Evolutionary conservation across 2,888 invertebrate species (phyloP).

Genomic region (Macaria notata): DNA sequence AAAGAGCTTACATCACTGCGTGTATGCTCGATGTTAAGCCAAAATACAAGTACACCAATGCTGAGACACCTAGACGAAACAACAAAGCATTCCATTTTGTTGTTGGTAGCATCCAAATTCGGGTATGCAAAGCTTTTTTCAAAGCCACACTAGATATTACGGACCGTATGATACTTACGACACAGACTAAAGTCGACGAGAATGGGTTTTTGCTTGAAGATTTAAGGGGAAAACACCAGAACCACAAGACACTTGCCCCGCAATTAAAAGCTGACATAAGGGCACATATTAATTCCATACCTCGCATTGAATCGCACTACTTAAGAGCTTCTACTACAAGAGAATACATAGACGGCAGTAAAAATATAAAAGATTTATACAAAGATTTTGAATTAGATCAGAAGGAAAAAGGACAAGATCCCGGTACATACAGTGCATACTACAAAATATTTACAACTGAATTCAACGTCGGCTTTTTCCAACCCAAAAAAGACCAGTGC

Average conservation of each 20-base stretch:
- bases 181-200: neutral
- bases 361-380: neutral
- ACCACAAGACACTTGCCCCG: neutral
- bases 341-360: constrained; percentile 1
- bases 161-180: constrained; percentile 4
- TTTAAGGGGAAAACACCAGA: constrained; percentile 1
- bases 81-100: constrained; percentile 3
- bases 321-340: no score
- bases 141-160: constrained; percentile 1
- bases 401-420: no score
- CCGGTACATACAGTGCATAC: no score
- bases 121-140: constrained; percentile 3
- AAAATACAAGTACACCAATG: constrained; percentile 7
- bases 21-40: constrained; percentile 5
- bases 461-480: no score
- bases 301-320: no score
- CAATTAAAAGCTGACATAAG: neutral
- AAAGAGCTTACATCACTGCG: constrained; percentile 4
- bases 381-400: constrained; percentile 1
- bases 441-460: no score
- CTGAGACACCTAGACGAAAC: constrained; percentile 1
- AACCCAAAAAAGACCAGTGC: no score
- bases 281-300: neutral
- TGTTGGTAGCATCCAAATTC: neutral
- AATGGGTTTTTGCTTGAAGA: neutral